A percentile compares a stretch with the other conserved stretches of the same genome.
Conservation (phyloP, 2,113 vertebrate genomes). For the Blennius ocellaris region DNA sequence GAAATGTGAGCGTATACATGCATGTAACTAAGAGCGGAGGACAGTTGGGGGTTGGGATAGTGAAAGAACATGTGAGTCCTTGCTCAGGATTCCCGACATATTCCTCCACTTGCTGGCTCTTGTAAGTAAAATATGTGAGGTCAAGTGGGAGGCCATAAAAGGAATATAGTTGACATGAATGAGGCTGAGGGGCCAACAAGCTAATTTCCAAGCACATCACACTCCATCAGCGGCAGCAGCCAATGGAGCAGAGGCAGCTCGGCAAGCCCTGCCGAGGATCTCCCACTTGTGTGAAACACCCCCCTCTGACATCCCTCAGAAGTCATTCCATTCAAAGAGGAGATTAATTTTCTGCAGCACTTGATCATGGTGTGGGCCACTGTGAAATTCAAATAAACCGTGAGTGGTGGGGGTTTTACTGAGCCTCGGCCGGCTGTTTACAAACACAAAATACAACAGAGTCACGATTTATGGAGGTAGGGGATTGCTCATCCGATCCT, state of each 20-base stretch:
- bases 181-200: slow-evolving; percentile 37
- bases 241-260: slow-evolving; percentile 32
- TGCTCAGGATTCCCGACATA: slow-evolving; percentile 10
- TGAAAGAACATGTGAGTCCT: slow-evolving; percentile 26
- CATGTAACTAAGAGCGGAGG: slow-evolving; percentile 7
- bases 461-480: slow-evolving; percentile 35
- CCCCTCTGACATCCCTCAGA: not conserved
- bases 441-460: slow-evolving; percentile 45
- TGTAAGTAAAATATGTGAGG: slow-evolving; percentile 51
- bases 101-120: slow-evolving; percentile 14
- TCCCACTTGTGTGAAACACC: slow-evolving; percentile 22
- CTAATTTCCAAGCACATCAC: slow-evolving; percentile 45
- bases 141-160: slow-evolving; percentile 50
- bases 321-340: slow-evolving; percentile 23
- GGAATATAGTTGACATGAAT: slow-evolving; percentile 44
- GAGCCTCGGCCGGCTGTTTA: slow-evolving; percentile 36
- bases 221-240: slow-evolving; percentile 42
- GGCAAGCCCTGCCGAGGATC: not conserved
- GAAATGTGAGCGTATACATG: slow-evolving; percentile 15
- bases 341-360: slow-evolving; percentile 38
- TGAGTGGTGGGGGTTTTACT: slow-evolving; percentile 5
- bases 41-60: slow-evolving; percentile 27
- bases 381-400: slow-evolving; percentile 47
- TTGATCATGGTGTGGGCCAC: slow-evolving; percentile 13
- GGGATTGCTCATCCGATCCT: slow-evolving; percentile 36